Conservation (phyloP, 2,113 vertebrate species). For the Egretta garzetta region DNA sequence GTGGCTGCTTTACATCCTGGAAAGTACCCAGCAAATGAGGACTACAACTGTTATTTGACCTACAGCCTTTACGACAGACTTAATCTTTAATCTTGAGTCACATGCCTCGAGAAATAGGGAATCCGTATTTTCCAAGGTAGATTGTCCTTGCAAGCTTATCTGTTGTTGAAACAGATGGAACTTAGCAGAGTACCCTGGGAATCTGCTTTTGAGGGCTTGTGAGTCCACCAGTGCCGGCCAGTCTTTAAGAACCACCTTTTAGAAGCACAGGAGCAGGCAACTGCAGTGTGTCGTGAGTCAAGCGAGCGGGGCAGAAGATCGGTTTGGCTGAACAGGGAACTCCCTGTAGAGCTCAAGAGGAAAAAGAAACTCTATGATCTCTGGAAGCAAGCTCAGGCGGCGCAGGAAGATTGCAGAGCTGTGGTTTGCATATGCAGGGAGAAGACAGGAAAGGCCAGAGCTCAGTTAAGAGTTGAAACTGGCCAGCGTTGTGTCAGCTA, state of each 20-base stretch:
- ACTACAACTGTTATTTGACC: background rate
- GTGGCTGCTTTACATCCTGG: background rate
- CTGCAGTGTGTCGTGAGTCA: background rate
- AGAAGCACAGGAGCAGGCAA: background rate
- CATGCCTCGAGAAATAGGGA: background rate
- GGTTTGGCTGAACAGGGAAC: background rate
- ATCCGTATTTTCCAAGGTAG: background rate
- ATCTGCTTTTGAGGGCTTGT: background rate
- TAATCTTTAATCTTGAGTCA: background rate
- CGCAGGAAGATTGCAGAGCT: background rate
- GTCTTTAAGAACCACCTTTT: background rate
- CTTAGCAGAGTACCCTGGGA: background rate
- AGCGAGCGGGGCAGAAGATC: background rate
- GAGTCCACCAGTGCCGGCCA: background rate
- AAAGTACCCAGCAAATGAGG: background rate
- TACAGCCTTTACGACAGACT: background rate
- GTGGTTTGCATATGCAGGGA: background rate
- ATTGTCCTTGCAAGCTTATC: background rate
- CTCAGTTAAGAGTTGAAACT: background rate
- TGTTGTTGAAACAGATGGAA: background rate
- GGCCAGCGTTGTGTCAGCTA: background rate
- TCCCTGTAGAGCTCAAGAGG: background rate
- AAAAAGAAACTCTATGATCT: background rate
- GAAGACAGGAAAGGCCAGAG: background rate
- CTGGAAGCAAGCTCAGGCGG: background rate